These are phyloP conservation scores for Phalacrocorax pelagicus DNA, from an alignment of 2,113 vertebrate species.

Conservation along the genomic window DNA sequence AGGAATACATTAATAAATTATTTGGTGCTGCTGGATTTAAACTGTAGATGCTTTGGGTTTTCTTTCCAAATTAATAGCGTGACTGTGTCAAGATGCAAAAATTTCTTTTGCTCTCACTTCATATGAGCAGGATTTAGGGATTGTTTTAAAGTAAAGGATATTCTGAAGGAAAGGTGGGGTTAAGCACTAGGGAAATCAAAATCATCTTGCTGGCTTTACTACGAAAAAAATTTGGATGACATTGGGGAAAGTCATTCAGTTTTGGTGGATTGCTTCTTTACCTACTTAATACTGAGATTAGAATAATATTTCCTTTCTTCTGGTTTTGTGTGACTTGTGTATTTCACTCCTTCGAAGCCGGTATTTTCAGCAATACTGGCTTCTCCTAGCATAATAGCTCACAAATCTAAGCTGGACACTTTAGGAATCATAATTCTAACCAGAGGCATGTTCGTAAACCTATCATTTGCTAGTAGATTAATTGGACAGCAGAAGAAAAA, in stretches of 20 bases:
- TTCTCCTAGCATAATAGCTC: neutral
- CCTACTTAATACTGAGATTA: neutral
- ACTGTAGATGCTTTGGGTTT: neutral
- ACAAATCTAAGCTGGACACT: neutral
- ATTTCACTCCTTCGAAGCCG: neutral
- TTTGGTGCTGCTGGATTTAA: neutral
- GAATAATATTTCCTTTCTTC: neutral
- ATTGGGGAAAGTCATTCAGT: neutral
- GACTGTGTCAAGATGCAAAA: neutral
- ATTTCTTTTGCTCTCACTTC: neutral
- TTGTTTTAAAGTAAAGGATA: neutral
- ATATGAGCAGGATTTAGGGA: neutral
- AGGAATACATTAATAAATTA: neutral
- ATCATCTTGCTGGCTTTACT: neutral
- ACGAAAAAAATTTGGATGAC: neutral
- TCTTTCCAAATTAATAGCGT: neutral
- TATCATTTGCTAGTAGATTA: neutral
- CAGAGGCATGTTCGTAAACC: neutral
- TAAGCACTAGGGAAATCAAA: constrained; percentile 11
- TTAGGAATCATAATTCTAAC: neutral
- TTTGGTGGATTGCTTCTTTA: neutral
- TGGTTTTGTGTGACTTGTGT: neutral
- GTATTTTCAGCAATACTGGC: neutral
- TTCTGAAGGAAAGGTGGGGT: neutral
- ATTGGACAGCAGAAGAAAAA: neutral